These are phyloP conservation scores for Etheostoma nigrum DNA, from an alignment of 2,797 vertebrate species.

Conservation along the genomic window DNA sequence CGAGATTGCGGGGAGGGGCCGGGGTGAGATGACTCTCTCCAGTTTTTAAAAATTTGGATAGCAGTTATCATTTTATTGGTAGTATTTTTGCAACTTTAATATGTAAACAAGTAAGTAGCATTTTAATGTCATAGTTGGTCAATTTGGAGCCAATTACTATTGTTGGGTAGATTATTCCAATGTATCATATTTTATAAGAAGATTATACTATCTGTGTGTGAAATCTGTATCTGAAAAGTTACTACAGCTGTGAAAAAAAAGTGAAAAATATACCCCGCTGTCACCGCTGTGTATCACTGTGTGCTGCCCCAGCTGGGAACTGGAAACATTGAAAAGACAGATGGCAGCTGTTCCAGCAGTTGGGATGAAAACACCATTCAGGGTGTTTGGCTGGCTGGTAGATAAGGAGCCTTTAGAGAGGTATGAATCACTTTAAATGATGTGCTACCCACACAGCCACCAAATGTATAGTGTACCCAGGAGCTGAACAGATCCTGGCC, in stretches of 20 bases:
- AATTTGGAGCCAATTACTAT: not conserved
- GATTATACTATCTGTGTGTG: not conserved
- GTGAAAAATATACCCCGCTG: not conserved
- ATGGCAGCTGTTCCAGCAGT: slow-evolving; percentile 43
- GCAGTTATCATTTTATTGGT: too few relatives aligned
- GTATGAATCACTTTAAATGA: slow-evolving; percentile 52
- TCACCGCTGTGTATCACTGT: not conserved
- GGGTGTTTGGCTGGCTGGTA: slow-evolving; percentile 45
- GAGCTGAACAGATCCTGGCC: slow-evolving; percentile 3
- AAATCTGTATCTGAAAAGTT: not conserved
- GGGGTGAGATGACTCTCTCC: too few relatives aligned
- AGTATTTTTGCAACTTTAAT: not conserved
- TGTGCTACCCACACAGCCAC: slow-evolving; percentile 26
- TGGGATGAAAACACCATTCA: slow-evolving; percentile 41
- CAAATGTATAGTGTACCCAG: slow-evolving; percentile 1
- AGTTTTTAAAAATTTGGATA: too few relatives aligned
- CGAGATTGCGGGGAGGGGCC: too few relatives aligned
- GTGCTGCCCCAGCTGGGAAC: slow-evolving; percentile 26
- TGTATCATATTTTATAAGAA: not conserved
- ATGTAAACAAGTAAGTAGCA: not conserved
- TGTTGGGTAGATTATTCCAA: not conserved
- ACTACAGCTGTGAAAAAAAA: not conserved
- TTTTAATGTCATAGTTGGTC: not conserved
- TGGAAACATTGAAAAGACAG: slow-evolving; percentile 19
- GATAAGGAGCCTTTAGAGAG: slow-evolving; percentile 52